A percentile compares a stretch with the other conserved stretches of the same genome.
phyloP scores from a whole-genome alignment of 2,797 vertebrate species.

The Girardinus metallicus region DNA sequence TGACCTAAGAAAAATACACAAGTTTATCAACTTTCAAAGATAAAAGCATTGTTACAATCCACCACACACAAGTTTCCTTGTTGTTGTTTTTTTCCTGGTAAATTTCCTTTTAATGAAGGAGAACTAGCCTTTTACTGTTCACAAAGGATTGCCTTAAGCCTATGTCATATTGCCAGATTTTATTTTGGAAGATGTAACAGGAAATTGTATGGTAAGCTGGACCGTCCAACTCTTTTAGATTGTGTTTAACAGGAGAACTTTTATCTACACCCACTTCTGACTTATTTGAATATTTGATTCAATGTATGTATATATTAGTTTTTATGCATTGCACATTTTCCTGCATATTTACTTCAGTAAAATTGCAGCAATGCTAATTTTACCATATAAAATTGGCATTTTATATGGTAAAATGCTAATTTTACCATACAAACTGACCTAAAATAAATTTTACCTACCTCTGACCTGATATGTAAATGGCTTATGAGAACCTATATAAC shows the following conservation, averaged over 20 bases:
- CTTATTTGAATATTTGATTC: not conserved
- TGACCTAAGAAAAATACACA: not conserved
- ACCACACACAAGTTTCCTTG: not conserved
- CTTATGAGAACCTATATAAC: too few species aligned
- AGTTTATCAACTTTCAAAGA: not conserved
- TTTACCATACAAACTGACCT: too few species aligned
- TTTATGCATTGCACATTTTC: not conserved
- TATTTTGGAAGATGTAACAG: constrained; percentile 30
- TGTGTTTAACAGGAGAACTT: not conserved
- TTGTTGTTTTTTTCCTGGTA: not conserved
- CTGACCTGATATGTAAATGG: not conserved
- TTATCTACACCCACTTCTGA: not conserved
- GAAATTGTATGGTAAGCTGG: not conserved
- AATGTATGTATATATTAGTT: not conserved
- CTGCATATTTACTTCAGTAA: not conserved
- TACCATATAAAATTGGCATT: too few species aligned
- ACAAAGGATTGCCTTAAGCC: not conserved
- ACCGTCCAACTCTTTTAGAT: not conserved
- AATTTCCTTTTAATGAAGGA: not conserved
- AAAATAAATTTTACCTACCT: too few species aligned
- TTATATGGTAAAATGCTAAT: not conserved
- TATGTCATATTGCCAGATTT: not conserved
- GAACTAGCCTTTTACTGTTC: not conserved
- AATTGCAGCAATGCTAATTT: too few species aligned
- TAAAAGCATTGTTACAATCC: not conserved